Conservation (phyloP, 1,140 invertebrate species). For the Caerostris extrusa region DNA sequence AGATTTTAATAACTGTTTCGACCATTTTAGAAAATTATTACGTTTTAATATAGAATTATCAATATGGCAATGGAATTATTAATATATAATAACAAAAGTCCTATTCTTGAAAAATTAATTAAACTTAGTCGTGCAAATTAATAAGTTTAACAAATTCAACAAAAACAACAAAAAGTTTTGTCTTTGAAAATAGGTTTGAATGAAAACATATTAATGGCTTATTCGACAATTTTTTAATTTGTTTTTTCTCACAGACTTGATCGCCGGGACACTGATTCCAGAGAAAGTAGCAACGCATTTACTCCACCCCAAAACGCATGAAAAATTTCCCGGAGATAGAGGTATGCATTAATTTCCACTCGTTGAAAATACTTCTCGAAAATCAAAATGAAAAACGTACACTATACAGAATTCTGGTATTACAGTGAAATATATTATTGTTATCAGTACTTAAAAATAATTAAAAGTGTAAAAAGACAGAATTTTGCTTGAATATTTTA, state of each 20-base stretch:
- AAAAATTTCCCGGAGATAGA: slow-evolving; percentile 73
- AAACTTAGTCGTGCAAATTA: not conserved
- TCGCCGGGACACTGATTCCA: slow-evolving; percentile 60
- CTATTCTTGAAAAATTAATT: not conserved
- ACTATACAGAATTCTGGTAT: too few relatives aligned
- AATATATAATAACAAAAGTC: not conserved
- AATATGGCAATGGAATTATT: too few relatives aligned
- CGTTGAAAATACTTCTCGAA: too few relatives aligned
- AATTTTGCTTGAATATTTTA: too few relatives aligned
- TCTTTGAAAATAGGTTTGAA: not conserved
- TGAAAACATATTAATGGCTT: not conserved
- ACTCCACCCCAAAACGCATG: slow-evolving; percentile 63
- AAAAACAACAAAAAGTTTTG: too few relatives aligned
- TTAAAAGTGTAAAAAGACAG: too few relatives aligned
- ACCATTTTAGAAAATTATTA: not conserved
- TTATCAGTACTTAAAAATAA: too few relatives aligned
- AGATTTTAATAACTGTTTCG: too few relatives aligned
- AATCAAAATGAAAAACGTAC: too few relatives aligned
- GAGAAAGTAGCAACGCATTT: slow-evolving; percentile 26
- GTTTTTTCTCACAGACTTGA: not conserved
- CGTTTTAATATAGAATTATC: too few relatives aligned
- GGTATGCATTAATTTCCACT: slow-evolving; percentile 33
- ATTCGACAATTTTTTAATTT: not conserved
- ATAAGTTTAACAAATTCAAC: too few relatives aligned
- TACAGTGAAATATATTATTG: too few relatives aligned